phyloP scores from a whole-genome alignment of 2,113 vertebrate genomes.

The Cephalopterus ornatus region DNA sequence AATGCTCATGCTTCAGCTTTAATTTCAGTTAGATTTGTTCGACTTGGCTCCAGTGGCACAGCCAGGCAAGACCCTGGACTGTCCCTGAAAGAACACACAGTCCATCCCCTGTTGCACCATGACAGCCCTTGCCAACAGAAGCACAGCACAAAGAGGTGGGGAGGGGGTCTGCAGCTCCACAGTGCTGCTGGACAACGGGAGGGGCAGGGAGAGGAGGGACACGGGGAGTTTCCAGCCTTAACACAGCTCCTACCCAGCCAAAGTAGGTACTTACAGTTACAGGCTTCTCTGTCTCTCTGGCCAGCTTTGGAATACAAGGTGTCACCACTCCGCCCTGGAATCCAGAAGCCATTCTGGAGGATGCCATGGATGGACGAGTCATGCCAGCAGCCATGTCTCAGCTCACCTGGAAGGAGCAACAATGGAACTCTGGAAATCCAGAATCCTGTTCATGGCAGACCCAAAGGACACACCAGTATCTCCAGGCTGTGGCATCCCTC shows the following conservation, averaged over 20 bases:
- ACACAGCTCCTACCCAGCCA: no score
- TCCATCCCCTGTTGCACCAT: background rate
- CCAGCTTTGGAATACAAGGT: constrained; percentile 43
- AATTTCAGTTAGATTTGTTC: background rate
- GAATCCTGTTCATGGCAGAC: background rate
- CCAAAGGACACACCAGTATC: background rate
- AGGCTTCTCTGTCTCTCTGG: constrained; percentile 37
- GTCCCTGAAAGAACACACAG: background rate
- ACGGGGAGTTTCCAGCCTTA: background rate
- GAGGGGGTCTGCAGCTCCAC: background rate
- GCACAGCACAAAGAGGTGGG: background rate
- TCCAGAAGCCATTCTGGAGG: constrained; percentile 24
- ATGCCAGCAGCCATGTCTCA: constrained; percentile 64
- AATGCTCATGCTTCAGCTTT: background rate
- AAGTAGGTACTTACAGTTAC: background rate
- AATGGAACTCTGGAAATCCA: background rate
- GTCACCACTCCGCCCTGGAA: background rate
- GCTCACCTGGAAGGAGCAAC: constrained; percentile 44
- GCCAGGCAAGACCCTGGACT: background rate
- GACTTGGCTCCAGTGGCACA: background rate
- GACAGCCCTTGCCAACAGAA: background rate
- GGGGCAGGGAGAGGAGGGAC: background rate
- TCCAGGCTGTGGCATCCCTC: background rate
- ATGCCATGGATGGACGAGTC: background rate
- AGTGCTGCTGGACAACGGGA: background rate